Evolutionary conservation across 37 sponge, comb jelly and placozoan species (phyloP), one percentile per base, ranked within the genome.

Genomic region (Diacarnus erythraeanus): DNA sequence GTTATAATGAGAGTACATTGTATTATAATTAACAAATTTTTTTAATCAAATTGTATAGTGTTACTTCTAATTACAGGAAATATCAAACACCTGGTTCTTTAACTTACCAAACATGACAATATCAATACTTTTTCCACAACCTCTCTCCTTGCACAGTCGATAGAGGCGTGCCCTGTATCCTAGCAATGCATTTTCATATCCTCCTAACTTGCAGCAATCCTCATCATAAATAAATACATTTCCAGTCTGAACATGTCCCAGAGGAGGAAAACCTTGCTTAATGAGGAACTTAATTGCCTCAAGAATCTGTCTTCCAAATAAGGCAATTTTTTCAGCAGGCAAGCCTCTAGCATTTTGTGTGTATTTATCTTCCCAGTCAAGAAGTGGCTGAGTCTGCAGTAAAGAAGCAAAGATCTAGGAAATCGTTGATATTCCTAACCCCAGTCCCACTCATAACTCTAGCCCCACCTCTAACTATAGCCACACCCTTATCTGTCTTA

Each of bases 331-430:
- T 12, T 68, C 69, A 4, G 44, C 33, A 0, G 64, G 33, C 54
- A 88, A 57, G 21, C 75, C 75, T 22, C 31, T 26, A 34, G 67
- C 57, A 25, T 69, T 15, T 0, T n/a, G 34, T 21, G 74, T 69
- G 89, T 88, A 88, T 58, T 88, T 83, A 15, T 36, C 51, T 2
- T 81, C 61, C 82, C 88, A 87, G n/a, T 69, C 71, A 23, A 20
- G 6, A 25, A 33, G 26, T 2, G 82, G 82, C 8, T 42, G 17
- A 2, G 37, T 51, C 21, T 39, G 12, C 6, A 47, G 51, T 47
- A 47, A n/a, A n/a, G n/a, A n/a, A n/a, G n/a, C n/a, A n/a, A n/a
- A n/a, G n/a, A n/a, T n/a, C n/a, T n/a, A n/a, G n/a, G n/a, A n/a
- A n/a, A n/a, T n/a, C n/a, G n/a, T n/a, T n/a, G n/a, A n/a, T n/a